A percentile compares a stretch with the other conserved stretches of the same genome.
Evolutionary conservation across 2,113 vertebrate genomes (phyloP).

Genomic region (Pachyramphus minor): DNA sequence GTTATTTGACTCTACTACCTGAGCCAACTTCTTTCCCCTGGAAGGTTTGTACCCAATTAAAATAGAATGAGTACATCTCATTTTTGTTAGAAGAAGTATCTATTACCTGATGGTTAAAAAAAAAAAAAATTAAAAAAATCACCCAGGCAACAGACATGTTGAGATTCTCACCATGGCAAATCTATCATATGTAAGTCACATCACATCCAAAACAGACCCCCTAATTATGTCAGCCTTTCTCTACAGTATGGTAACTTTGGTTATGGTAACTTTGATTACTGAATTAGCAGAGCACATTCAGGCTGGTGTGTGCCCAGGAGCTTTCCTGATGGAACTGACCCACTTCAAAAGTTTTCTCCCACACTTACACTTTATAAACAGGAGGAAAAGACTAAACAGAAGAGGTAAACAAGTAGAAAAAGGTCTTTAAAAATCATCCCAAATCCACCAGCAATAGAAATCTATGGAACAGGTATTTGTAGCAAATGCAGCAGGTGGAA

Average conservation of each 20-base stretch:
- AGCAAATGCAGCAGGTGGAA: neutral
- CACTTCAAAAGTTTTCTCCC: neutral
- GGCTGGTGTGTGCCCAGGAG: neutral
- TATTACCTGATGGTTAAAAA: neutral
- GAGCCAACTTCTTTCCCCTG: neutral
- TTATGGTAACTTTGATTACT: constrained; percentile 12
- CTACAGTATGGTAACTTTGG: neutral
- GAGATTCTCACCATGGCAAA: constrained; percentile 5
- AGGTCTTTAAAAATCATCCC: neutral
- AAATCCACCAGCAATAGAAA: neutral
- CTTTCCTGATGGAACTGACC: neutral
- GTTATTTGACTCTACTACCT: neutral
- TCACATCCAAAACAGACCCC: neutral
- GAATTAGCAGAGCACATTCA: neutral
- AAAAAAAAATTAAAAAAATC: neutral
- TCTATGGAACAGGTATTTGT: neutral
- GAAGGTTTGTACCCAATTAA: neutral
- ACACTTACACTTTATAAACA: neutral
- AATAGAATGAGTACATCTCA: neutral
- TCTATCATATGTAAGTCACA: neutral
- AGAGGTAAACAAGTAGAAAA: neutral
- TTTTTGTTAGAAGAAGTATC: neutral
- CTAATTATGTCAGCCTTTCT: neutral
- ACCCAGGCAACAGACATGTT: neutral
- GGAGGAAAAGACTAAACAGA: neutral